Base-by-base conservation (phyloP, 2,113 vertebrate species). In the Eira barbara region DNA sequence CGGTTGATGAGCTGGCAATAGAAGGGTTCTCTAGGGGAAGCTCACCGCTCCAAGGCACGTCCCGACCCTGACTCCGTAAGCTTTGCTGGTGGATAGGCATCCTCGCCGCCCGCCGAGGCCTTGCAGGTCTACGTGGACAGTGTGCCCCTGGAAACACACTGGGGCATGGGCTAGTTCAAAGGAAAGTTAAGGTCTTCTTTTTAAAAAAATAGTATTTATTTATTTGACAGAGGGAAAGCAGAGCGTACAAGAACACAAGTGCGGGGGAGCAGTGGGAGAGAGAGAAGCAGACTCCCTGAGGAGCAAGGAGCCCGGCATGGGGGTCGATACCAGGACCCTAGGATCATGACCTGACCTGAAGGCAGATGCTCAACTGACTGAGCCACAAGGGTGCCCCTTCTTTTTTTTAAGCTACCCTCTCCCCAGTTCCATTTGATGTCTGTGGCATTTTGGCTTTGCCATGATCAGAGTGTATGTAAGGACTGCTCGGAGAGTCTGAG, bases 101-200 rank as follows among this genome's bases (percentile, higher is more conserved):
- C n/a, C 36, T 79, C 6, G 27, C 36, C 25, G 0, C n/a, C 31
- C 0, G 10, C 34, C 5, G 0, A 23, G 7, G 71, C 59, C 67
- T 63, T n/a, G 34, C 36, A 61, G 76, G 34, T 25, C 42, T 67
- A 3, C 4, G 31, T 59, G 27, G n/a, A 6, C 57, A 34, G 11
- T 31, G 42, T 81, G 82, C n/a, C 39, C 12, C 49, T 61, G 78
- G 52, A 73, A 94, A n/a, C 52, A 61, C 3, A 2, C 21, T 21
- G 7, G 29, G 52, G 80, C 29, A 4, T 42, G 49, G 65, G 9
- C n/a, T 34, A 7, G 59, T 78, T 87, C 52, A 61, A 88, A 67
- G 67, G 81, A 96, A 88, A 88, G 17, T 23, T 82, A 57, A 65
- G 67, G 31, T 34, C 23, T 36, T 9, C 12, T 76, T 47, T 42